A percentile compares a stretch with the other conserved stretches of the same genome.
These are phyloP conservation scores for Crocuta crocuta DNA, from an alignment of 2,113 vertebrate species.

Conservation along the genomic window DNA sequence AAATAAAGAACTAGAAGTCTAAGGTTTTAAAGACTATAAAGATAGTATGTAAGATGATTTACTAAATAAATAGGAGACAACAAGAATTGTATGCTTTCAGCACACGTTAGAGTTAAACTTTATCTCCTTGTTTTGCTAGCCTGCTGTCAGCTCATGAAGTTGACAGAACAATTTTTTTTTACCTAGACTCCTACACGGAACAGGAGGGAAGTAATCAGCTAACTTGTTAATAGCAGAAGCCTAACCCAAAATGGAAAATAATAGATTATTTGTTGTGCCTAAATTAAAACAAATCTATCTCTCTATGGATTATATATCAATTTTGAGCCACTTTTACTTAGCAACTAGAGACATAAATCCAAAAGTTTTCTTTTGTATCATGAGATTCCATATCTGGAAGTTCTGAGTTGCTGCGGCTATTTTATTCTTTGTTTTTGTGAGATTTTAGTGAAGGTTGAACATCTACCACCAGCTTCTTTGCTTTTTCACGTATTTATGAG, in stretches of 20 bases:
- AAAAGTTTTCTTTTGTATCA: conserved; percentile 33
- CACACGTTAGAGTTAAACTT: background rate
- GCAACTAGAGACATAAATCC: background rate
- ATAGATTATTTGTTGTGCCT: conserved; percentile 34
- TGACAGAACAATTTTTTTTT: conserved; percentile 37
- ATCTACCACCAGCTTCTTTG: conserved; percentile 13
- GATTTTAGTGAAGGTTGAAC: conserved; percentile 32
- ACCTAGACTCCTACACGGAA: background rate
- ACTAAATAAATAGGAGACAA: background rate
- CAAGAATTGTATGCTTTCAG: conserved; percentile 51
- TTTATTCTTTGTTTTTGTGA: conserved; percentile 25
- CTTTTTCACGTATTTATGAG: conserved; percentile 46
- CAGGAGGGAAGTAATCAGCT: conserved; percentile 45
- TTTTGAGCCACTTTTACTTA: conserved; percentile 56
- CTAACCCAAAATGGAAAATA: conserved; percentile 58
- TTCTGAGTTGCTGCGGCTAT: conserved; percentile 17
- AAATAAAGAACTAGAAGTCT: conserved; percentile 59
- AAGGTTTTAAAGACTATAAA: conserved; percentile 48
- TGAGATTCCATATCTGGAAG: conserved; percentile 21
- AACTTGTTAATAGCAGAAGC: conserved; percentile 61
- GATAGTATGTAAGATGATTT: conserved; percentile 25
- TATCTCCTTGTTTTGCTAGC: conserved; percentile 34
- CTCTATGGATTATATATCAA: conserved; percentile 15
- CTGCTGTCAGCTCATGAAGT: conserved; percentile 55
- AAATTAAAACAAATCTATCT: conserved; percentile 29